Evolutionary conservation across 2,113 vertebrate species (phyloP), one percentile per base, ranked within the genome.

Genomic region (Nannospalax galili): DNA sequence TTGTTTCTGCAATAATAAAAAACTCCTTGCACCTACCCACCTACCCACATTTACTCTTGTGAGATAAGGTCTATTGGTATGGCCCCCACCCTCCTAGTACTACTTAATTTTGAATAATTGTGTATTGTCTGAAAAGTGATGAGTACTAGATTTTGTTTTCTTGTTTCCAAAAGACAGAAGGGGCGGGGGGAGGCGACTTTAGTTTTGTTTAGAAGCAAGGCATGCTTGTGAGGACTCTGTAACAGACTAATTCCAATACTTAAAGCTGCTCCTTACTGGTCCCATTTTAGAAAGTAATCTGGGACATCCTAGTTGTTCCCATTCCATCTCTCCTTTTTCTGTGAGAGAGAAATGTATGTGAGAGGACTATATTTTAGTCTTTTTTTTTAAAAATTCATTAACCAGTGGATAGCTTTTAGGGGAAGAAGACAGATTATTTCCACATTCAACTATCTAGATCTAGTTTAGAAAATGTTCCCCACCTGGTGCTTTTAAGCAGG

Each of bases 171-270:
- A 37, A 58, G 60, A 15, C 28, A 20, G 0, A 22, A 5, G n/a
- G n/a, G n/a, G n/a, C n/a, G 19, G 93, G 78, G 90, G 94, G 87
- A 70, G 91, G 80, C 79, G 84, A 35, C 1, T 58, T 89, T 89
- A 67, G 32, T 37, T 78, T 74, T 93, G 35, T 98, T 98, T 96
- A 97, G 98, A 97, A 98, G 97, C 97, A 97, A 98, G 98, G 98
- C 98, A 98, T 98, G 98, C 98, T 98, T 98, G 96, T 97, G 93
- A 92, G 97, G 97, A 98, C 97, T 98, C 96, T 97, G 91, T 98
- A 98, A 98, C 98, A 98, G 98, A 98, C 98, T 98, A 98, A 98
- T 98, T 98, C 65, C 82, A 95, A 96, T 96, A 94, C 90, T 96
- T 97, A 91, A 97, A 97, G 97, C 97, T 97, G 95, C 95, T 96